Evolutionary conservation across 64 coral and sea anemone genomes (phyloP), one percentile per base, ranked within the genome.

Genomic region (Pocillopora damicornis): DNA sequence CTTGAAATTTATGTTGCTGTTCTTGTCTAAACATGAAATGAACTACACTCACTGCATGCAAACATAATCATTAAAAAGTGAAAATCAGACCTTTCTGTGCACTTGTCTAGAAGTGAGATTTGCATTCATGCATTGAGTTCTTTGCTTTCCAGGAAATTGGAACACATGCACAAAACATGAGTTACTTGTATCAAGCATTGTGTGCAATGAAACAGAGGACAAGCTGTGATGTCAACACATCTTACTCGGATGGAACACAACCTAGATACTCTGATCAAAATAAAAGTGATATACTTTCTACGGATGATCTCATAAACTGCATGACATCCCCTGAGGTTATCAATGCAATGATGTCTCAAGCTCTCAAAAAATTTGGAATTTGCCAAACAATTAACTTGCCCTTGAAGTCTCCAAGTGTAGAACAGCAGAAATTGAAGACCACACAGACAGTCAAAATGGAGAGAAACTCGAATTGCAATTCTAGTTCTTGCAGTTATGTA

Each of bases 301-400:
- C 91, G 13, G 79, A 93, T 74, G 88, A 75, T 60, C 88, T 93
- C 66, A 74, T 93, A 18, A 93, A 93, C 79, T 89, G 87, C 61
- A 61, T 93, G 59, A 93, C 91, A 72, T 36, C 78, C 5, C 79
- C 91, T 26, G 74, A 87, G 35, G 79, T 93, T n/a, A 63, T 93
- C 20, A 79, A 85, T 56, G 15, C 66, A 67, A 80, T 93, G 9
- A 82, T 74, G 69, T 73, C 58, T n/a, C 79, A 93, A 66, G 22
- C 89, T 13, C 64, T 93, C 23, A 26, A 79, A 17, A 80, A 89
- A 60, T 35, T 76, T 20, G 23, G 62, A 65, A 85, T 64, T 65
- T 81, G 58, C 23, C 16, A 57, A 75, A 76, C 37, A 34, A 51
- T 23, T 35, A 56, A 36, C 37, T 34, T 84, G 59, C 60, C 26